phyloP scores from a whole-genome alignment of 1,140 invertebrate species.

The Aphelinus certus region DNA sequence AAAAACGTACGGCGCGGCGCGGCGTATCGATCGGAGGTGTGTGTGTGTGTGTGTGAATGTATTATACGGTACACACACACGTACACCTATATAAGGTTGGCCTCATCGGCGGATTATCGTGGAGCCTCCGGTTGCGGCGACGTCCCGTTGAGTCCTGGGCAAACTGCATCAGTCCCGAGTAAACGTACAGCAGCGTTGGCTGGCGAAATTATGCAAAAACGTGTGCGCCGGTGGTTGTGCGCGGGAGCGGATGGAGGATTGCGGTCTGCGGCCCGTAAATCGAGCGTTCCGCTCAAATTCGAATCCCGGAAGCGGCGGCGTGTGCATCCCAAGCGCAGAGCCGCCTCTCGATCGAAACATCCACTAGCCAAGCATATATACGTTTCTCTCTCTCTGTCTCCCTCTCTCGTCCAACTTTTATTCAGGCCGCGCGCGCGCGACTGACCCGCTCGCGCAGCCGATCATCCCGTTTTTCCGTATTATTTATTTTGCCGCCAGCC shows the following conservation, averaged over 20 bases:
- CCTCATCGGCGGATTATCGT: too few species aligned
- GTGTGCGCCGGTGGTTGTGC: background rate
- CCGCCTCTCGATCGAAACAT: background rate
- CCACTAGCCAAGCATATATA: too few species aligned
- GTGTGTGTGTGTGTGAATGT: too few species aligned
- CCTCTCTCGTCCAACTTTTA: background rate
- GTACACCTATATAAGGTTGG: background rate
- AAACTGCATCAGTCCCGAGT: background rate
- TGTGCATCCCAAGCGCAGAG: constrained; percentile 2
- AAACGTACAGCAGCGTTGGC: too few species aligned
- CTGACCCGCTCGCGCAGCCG: background rate
- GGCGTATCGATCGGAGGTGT: too few species aligned
- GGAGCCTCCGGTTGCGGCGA: too few species aligned
- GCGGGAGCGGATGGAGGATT: background rate
- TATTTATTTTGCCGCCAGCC: constrained; percentile 12
- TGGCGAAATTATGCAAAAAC: constrained; percentile 17
- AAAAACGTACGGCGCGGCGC: too few species aligned
- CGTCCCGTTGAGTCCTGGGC: background rate
- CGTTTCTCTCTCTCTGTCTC: too few species aligned
- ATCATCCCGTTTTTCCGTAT: constrained; percentile 18
- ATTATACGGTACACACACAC: background rate
- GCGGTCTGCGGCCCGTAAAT: constrained; percentile 7
- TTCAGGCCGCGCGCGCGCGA: background rate
- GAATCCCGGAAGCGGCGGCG: constrained; percentile 7
- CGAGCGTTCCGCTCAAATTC: constrained; percentile 8